Percentiles rank a stretch among this genome's conserved stretches.
Evolutionary conservation across 2,113 vertebrate species (phyloP).

Genomic region (Notechis scutatus): DNA sequence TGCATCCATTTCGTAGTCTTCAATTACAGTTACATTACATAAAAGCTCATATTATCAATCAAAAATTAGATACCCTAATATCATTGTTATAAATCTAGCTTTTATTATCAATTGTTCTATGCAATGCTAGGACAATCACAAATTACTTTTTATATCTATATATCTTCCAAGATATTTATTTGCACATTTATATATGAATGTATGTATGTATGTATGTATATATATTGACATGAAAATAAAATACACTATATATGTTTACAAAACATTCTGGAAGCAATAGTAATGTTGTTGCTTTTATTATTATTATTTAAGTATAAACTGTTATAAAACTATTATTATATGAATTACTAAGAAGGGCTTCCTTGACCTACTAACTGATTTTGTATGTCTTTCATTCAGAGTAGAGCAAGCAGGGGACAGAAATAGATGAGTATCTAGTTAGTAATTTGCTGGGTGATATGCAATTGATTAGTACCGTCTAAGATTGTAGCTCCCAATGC

Average conservation of each 20-base stretch:
- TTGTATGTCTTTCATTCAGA: not conserved
- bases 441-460: not conserved
- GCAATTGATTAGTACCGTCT: not conserved
- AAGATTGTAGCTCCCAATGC: not conserved
- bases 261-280: slow-evolving; percentile 39
- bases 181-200: not conserved
- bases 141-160: not conserved
- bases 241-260: not conserved
- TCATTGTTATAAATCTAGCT: not conserved
- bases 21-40: no score
- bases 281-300: not conserved
- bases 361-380: not conserved
- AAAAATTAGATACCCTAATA: no score
- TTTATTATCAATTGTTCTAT: not conserved
- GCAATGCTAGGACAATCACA: not conserved
- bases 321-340: slow-evolving; percentile 47
- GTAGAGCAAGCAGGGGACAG: not conserved
- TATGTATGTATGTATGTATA: not conserved
- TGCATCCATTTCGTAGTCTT: no score
- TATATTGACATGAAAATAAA: slow-evolving; percentile 29
- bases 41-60: no score
- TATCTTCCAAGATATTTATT: not conserved
- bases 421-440: not conserved
- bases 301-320: slow-evolving; percentile 56
- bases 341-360: slow-evolving; percentile 20